phyloP scores from a whole-genome alignment of 2,888 invertebrate species.

The Meteorus cinctellus region DNA sequence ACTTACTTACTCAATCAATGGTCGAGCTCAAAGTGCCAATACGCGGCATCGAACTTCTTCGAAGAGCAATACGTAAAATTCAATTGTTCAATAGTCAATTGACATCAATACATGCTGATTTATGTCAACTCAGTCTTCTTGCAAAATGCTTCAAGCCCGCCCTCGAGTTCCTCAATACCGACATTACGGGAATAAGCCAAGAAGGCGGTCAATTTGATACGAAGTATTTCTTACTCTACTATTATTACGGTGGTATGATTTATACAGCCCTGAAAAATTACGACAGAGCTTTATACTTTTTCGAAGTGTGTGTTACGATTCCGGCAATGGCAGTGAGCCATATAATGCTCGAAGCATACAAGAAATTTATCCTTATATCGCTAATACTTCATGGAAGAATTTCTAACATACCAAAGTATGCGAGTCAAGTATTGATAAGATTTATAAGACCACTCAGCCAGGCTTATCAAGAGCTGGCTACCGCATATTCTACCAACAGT shows the following conservation, averaged over 20 bases:
- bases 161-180: conserved; percentile 88
- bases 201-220: conserved; percentile 90
- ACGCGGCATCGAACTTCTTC: conserved; percentile 87
- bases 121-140: conserved; percentile 92
- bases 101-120: conserved; percentile 94
- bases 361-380: conserved; percentile 95
- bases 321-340: conserved; percentile 95
- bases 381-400: conserved; percentile 94
- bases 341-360: conserved; percentile 98
- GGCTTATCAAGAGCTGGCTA: conserved; percentile 91
- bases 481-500: conserved; percentile 85
- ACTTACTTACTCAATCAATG: conserved; percentile 85
- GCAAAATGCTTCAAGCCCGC: conserved; percentile 95
- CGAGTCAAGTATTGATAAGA: conserved; percentile 89
- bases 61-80: conserved; percentile 90
- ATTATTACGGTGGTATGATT: conserved; percentile 98
- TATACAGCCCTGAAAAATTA: conserved; percentile 95
- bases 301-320: conserved; percentile 96
- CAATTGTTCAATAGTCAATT: conserved; percentile 91
- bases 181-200: conserved; percentile 92
- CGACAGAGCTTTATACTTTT: conserved; percentile 94
- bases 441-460: conserved; percentile 89
- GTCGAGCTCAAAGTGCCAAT: conserved; percentile 86
- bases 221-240: conserved; percentile 93
- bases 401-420: conserved; percentile 88